Percentiles rank a stretch among this genome's conserved stretches.
Evolutionary conservation across 2,888 invertebrate species (phyloP).

Genomic region (Eristalis pertinax): DNA sequence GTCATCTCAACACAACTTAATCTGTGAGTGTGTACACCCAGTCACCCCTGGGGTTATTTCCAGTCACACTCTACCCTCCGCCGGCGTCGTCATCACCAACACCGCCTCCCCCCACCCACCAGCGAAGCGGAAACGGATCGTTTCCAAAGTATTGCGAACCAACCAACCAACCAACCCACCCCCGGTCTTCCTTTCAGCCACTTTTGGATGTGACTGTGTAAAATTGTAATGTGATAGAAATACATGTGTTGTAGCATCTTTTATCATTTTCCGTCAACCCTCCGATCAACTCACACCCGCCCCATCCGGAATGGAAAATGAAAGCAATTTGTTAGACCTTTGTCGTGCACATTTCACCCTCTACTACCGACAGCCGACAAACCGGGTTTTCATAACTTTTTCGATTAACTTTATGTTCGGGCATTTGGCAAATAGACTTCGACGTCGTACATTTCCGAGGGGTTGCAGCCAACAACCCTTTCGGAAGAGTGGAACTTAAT

Average conservation of each 20-base stretch:
- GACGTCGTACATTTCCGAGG: slow-evolving; percentile 45
- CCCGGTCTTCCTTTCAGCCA: background rate
- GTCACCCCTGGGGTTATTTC: slow-evolving; percentile 60
- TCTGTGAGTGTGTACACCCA: slow-evolving; percentile 58
- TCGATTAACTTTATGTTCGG: slow-evolving; percentile 72
- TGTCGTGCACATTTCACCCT: slow-evolving; percentile 62
- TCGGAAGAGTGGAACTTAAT: slow-evolving; percentile 45
- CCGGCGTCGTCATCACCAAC: background rate
- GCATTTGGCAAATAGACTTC: slow-evolving; percentile 72
- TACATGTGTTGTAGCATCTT: slow-evolving; percentile 70
- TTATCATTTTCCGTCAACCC: slow-evolving; percentile 50
- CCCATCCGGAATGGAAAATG: slow-evolving; percentile 42
- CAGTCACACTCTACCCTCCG: background rate
- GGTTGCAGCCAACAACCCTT: slow-evolving; percentile 54
- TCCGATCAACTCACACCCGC: slow-evolving; percentile 12
- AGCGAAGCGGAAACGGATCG: slow-evolving; percentile 47
- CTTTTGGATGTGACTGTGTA: slow-evolving; percentile 47
- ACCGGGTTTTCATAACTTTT: slow-evolving; percentile 69
- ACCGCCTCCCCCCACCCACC: slow-evolving; percentile 33
- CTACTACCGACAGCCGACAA: slow-evolving; percentile 11
- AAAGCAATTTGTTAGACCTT: slow-evolving; percentile 70
- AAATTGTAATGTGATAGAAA: slow-evolving; percentile 66
- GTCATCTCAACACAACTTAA: slow-evolving; percentile 73
- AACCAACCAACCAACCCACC: background rate
- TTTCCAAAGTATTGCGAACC: slow-evolving; percentile 62